These are phyloP conservation scores for Spialia ferax DNA, from an alignment of 2,888 invertebrate genomes.

Conservation along the genomic window DNA sequence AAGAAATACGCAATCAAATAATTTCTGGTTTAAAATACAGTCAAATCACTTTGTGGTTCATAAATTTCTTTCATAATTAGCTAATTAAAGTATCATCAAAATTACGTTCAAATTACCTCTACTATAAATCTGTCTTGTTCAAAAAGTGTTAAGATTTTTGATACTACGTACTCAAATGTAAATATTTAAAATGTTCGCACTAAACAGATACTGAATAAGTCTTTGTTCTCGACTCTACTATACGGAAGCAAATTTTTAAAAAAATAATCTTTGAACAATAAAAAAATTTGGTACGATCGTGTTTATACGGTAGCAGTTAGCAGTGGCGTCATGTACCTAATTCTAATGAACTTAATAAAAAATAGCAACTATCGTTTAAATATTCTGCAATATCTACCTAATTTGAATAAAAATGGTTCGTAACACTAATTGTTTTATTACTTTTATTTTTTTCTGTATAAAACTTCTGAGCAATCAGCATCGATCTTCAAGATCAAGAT, in stretches of 20 bases:
- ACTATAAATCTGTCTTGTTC: slow-evolving; percentile 4
- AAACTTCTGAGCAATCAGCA: no score
- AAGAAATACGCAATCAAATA: no score
- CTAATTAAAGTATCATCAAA: slow-evolving; percentile 5
- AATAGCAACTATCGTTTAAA: no score
- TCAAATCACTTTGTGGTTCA: neutral
- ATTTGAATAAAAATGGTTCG: no score
- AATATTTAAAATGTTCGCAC: slow-evolving; percentile 8
- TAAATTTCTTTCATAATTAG: slow-evolving; percentile 1
- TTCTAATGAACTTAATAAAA: no score
- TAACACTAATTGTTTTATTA: no score
- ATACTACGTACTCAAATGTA: slow-evolving; percentile 1
- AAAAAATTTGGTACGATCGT: neutral
- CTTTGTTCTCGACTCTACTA: neutral
- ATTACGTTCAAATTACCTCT: slow-evolving; percentile 12
- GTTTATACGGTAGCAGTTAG: neutral
- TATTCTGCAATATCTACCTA: no score
- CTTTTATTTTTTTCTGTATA: no score
- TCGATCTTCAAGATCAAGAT: no score
- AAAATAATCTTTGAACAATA: neutral
- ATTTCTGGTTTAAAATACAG: neutral
- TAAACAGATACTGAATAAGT: neutral
- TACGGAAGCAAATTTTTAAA: neutral
- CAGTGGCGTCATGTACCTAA: neutral
- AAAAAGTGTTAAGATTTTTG: neutral